These are phyloP conservation scores for Halcyon senegalensis DNA, from an alignment of 2,113 vertebrate species.

Conservation along the genomic window DNA sequence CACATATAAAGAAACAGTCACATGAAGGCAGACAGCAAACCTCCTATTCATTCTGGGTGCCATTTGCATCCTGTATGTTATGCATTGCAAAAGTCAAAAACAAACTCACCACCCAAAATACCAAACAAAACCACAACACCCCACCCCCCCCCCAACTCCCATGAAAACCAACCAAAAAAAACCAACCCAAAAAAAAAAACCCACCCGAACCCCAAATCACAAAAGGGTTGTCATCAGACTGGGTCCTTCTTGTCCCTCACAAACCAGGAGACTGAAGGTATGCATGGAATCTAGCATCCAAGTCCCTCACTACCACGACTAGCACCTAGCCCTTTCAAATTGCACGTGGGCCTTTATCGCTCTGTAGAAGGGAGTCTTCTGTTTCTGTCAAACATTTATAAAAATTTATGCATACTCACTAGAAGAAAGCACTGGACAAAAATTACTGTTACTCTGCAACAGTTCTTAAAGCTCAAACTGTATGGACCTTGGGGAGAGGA, in stretches of 20 bases:
- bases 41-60: background rate
- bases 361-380: background rate
- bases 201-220: background rate
- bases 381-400: background rate
- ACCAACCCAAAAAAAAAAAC: background rate
- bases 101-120: too few relatives aligned
- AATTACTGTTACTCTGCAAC: background rate
- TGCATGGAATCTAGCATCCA: background rate
- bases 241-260: background rate
- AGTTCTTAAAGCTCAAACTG: background rate
- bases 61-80: background rate
- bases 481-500: background rate
- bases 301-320: background rate
- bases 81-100: background rate
- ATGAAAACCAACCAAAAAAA: background rate
- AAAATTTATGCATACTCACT: background rate
- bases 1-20: background rate
- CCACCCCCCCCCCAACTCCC: background rate
- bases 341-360: background rate
- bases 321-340: background rate
- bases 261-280: background rate
- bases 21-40: background rate
- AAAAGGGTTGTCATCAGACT: background rate
- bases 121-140: background rate
- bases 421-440: background rate